These are phyloP conservation scores for Homarus gammarus DNA, from an alignment of 2,888 invertebrate species.

Conservation along the genomic window DNA sequence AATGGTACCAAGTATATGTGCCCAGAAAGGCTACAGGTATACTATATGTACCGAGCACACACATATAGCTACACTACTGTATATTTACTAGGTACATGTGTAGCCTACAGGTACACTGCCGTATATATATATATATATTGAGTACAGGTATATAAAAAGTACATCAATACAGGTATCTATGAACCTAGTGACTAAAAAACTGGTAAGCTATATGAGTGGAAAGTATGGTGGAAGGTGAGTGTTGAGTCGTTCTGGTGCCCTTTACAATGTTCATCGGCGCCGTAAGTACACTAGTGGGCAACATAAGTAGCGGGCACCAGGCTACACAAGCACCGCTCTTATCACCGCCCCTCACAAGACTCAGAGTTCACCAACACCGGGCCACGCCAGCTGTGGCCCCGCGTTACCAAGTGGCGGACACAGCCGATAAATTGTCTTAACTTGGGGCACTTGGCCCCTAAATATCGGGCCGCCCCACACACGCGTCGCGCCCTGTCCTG, in stretches of 20 bases:
- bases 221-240: too few relatives aligned
- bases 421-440: constrained; percentile 4
- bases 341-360: neutral
- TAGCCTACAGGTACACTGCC: neutral
- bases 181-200: too few relatives aligned
- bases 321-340: neutral
- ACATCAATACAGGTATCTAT: too few relatives aligned
- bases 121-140: constrained; percentile 11
- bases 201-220: too few relatives aligned
- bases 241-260: neutral
- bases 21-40: too few relatives aligned
- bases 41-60: neutral
- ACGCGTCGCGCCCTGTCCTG: neutral
- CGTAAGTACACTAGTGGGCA: neutral
- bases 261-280: neutral
- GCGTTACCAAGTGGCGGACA: constrained; percentile 1
- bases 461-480: neutral
- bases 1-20: too few relatives aligned
- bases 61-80: neutral
- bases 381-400: neutral
- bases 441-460: constrained; percentile 3
- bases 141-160: neutral
- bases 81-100: neutral
- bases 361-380: neutral
- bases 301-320: neutral